These are phyloP conservation scores for Pocillopora grandis DNA, from an alignment of 92 coral and sea anemone species.

Conservation along the genomic window DNA sequence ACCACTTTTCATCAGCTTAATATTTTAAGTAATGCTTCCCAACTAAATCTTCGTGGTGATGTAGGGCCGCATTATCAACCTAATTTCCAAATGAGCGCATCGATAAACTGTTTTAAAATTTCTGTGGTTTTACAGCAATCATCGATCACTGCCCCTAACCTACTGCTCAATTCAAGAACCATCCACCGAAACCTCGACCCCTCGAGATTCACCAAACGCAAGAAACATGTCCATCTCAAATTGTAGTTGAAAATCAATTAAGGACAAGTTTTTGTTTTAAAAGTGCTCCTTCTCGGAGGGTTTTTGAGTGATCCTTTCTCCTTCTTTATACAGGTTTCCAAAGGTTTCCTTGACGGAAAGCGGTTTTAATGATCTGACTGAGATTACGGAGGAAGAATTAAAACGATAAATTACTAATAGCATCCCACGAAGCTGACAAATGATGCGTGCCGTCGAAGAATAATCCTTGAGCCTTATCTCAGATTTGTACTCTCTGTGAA, in stretches of 20 bases:
- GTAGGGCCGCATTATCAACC: not conserved
- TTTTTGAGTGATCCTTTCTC: not conserved
- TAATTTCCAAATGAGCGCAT: constrained; percentile 3
- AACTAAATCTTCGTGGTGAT: not conserved
- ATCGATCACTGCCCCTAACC: constrained; percentile 19
- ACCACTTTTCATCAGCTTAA: not conserved
- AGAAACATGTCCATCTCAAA: not conserved
- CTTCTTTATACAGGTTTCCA: not conserved
- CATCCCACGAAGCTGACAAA: not conserved
- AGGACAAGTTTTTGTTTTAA: not conserved
- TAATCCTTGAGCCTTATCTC: not conserved
- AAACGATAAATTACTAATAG: not conserved
- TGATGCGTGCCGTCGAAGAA: not conserved
- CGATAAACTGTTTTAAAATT: not conserved
- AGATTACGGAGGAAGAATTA: not conserved
- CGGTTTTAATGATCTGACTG: not conserved
- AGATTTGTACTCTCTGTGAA: not conserved
- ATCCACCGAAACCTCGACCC: not conserved
- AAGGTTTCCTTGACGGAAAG: not conserved
- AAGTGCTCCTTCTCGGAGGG: constrained; percentile 5
- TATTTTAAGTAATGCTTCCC: not conserved
- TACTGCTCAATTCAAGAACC: not conserved
- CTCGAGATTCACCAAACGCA: not conserved
- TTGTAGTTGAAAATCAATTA: not conserved
- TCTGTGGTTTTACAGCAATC: not conserved